Conservation (phyloP, 2,797 vertebrate species). For the Tragelaphus oryx region DNA sequence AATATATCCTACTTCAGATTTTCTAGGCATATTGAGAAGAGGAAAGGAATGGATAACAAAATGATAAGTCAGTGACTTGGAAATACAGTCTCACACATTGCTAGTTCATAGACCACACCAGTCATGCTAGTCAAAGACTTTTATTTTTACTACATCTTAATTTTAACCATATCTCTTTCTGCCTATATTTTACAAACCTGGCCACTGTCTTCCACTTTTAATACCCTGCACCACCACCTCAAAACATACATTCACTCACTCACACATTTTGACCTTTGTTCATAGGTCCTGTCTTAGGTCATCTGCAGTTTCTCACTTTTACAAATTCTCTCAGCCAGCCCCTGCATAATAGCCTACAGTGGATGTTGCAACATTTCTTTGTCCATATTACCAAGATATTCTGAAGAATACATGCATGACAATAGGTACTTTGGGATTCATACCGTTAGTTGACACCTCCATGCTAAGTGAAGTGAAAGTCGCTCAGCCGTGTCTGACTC, state of each 20-base stretch:
- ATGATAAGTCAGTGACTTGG: not conserved
- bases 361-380: not conserved
- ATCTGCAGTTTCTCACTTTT: constrained; percentile 15
- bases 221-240: not conserved
- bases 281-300: constrained; percentile 25
- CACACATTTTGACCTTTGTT: constrained; percentile 4
- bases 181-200: not conserved
- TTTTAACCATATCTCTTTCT: constrained; percentile 40
- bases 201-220: not conserved
- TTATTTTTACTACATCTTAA: not conserved
- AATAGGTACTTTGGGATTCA: not conserved
- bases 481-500: not conserved
- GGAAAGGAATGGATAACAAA: not conserved
- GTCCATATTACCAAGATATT: not conserved
- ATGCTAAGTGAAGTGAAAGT: not conserved
- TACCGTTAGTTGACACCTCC: not conserved
- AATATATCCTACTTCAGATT: constrained; percentile 17
- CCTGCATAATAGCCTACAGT: not conserved
- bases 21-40: constrained; percentile 19
- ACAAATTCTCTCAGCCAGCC: not conserved
- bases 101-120: not conserved
- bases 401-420: not conserved
- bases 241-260: not conserved
- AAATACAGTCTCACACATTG: not conserved
- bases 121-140: not conserved